Percentiles rank a stretch among this genome's conserved stretches.
Evolutionary conservation across 2,797 vertebrate genomes (phyloP).

Genomic region (Hoplostethus mediterraneus): DNA sequence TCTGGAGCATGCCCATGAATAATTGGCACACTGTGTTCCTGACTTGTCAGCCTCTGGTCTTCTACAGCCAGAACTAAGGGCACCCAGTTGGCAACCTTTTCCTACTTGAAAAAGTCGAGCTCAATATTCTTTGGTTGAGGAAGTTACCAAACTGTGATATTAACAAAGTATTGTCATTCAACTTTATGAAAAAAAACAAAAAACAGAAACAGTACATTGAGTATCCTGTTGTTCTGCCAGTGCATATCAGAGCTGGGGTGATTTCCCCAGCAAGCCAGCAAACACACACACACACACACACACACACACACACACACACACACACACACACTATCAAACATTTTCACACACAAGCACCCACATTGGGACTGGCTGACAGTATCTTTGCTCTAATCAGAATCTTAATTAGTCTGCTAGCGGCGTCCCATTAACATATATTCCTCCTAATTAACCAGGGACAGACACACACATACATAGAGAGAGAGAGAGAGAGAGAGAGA

Average conservation of each 20-base stretch:
- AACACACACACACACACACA: slow-evolving; percentile 32
- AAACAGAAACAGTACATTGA: slow-evolving; percentile 37
- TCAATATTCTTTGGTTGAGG: neutral
- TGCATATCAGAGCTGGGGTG: slow-evolving; percentile 36
- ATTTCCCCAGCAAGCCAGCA: slow-evolving; percentile 60
- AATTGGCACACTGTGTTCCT: slow-evolving; percentile 33
- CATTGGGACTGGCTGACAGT: slow-evolving; percentile 71
- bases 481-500: slow-evolving; percentile 35
- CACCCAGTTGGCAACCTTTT: slow-evolving; percentile 9
- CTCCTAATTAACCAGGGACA: slow-evolving; percentile 72
- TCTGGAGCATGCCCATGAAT: neutral
- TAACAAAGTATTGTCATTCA: slow-evolving; percentile 14
- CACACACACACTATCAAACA: neutral
- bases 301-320: slow-evolving; percentile 32
- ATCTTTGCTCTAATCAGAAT: slow-evolving; percentile 84
- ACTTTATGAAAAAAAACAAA: slow-evolving; percentile 23
- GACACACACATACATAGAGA: slow-evolving; percentile 36
- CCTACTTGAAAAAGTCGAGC: neutral
- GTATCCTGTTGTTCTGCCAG: slow-evolving; percentile 54
- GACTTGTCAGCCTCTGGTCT: slow-evolving; percentile 24
- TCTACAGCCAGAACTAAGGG: slow-evolving; percentile 12
- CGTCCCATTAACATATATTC: slow-evolving; percentile 82
- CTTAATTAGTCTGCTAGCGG: slow-evolving; percentile 86
- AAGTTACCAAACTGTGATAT: neutral
- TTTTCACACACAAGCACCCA: slow-evolving; percentile 23